phyloP scores from a whole-genome alignment of 2,113 vertebrate genomes.

The Apteryx mantelli region DNA sequence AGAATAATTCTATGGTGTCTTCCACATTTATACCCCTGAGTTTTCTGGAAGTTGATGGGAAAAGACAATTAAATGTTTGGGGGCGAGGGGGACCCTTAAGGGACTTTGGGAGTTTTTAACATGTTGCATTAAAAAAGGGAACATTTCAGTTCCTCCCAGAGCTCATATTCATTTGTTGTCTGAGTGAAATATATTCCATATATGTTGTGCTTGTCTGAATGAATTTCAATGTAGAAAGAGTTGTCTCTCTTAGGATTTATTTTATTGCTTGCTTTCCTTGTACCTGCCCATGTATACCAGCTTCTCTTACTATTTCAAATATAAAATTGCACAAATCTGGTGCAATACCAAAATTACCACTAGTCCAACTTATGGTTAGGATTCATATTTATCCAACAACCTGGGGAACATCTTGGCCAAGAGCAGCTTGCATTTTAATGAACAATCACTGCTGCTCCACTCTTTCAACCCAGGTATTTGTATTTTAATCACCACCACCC shows the following conservation, averaged over 20 bases:
- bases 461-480: not conserved
- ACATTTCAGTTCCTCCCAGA: not conserved
- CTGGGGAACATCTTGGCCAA: not conserved
- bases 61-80: not conserved
- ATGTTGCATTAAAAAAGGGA: not conserved
- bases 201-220: not conserved
- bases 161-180: not conserved
- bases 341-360: not conserved
- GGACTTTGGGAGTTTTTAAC: not conserved
- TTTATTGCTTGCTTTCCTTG: not conserved
- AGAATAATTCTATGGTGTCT: not conserved
- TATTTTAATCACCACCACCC: not conserved
- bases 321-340: not conserved
- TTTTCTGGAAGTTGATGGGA: not conserved
- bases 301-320: not conserved
- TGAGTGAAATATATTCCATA: not conserved
- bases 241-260: not conserved
- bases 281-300: not conserved
- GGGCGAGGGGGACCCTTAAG: not conserved
- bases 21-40: not conserved
- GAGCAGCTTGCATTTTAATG: not conserved
- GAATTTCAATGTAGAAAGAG: not conserved
- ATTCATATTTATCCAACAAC: not conserved
- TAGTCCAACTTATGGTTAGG: not conserved
- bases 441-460: not conserved